phyloP scores from a whole-genome alignment of 1,140 invertebrate species.

The Nephila pilipes region DNA sequence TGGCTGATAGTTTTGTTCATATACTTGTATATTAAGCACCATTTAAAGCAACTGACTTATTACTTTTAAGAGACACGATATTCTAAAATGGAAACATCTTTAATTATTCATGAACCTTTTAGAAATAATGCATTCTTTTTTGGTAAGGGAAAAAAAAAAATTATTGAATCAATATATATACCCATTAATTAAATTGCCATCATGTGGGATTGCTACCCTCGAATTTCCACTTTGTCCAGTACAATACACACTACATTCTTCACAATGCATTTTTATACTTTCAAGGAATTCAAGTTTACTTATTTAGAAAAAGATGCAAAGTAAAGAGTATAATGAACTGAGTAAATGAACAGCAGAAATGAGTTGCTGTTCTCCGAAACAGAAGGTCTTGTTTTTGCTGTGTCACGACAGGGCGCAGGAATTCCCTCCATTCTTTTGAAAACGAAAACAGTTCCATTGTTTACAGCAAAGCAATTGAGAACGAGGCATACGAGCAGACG shows the following conservation, averaged over 20 bases:
- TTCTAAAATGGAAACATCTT: no score
- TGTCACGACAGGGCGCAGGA: not conserved
- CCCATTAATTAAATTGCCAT: not conserved
- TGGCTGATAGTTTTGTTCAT: no score
- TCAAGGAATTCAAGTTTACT: not conserved
- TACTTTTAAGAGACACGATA: no score
- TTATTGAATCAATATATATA: not conserved
- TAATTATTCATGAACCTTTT: no score
- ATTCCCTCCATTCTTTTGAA: not conserved
- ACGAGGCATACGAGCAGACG: not conserved
- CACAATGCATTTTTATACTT: not conserved
- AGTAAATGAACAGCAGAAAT: not conserved
- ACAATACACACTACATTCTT: not conserved
- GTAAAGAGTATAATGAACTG: slow-evolving; percentile 16
- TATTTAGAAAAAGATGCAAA: not conserved
- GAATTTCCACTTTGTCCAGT: not conserved
- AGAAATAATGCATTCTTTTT: no score
- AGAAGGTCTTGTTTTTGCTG: not conserved
- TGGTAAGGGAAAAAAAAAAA: no score
- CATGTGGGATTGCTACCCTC: not conserved
- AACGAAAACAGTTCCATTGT: slow-evolving; percentile 8
- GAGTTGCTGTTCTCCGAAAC: not conserved
- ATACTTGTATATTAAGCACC: no score
- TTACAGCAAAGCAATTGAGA: not conserved
- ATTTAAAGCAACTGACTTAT: no score